Percentiles rank a stretch among this genome's conserved stretches.
These are phyloP conservation scores for Ctenopoma kingsleyae DNA, from an alignment of 2,797 vertebrate genomes.

Conservation along the genomic window DNA sequence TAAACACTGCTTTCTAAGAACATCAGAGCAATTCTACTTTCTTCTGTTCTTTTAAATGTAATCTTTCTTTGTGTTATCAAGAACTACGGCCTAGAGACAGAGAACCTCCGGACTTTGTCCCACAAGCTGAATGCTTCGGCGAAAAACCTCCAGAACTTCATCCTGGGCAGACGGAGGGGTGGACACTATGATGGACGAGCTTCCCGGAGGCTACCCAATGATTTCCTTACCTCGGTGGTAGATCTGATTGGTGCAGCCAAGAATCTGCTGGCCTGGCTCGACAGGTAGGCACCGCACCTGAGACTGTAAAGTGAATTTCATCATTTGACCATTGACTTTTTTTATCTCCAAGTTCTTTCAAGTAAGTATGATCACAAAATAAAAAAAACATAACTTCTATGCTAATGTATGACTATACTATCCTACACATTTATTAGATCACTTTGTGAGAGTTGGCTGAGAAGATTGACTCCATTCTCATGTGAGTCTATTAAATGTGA, in stretches of 20 bases:
- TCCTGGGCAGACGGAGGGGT: constrained; percentile 90
- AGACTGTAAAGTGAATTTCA: neutral
- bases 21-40: neutral
- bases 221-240: constrained; percentile 92
- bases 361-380: neutral
- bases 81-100: constrained; percentile 93
- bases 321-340: neutral
- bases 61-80: constrained; percentile 67
- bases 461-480: too few species aligned
- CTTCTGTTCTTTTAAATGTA: neutral
- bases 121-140: constrained; percentile 93
- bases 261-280: constrained; percentile 93
- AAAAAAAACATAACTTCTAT: neutral
- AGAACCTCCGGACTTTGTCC: constrained; percentile 92
- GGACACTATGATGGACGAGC: constrained; percentile 91
- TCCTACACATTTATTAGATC: too few species aligned
- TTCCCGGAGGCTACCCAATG: constrained; percentile 90
- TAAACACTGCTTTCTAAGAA: neutral
- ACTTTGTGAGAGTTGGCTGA: too few species aligned
- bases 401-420: too few species aligned
- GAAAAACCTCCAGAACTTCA: constrained; percentile 95
- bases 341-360: too few species aligned
- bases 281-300: constrained; percentile 83
- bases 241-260: constrained; percentile 94
- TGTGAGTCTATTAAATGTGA: too few species aligned